Percentiles rank a stretch among this genome's conserved stretches.
phyloP scores from a whole-genome alignment of 2,113 vertebrate species.

The Empidonax alnorum region DNA sequence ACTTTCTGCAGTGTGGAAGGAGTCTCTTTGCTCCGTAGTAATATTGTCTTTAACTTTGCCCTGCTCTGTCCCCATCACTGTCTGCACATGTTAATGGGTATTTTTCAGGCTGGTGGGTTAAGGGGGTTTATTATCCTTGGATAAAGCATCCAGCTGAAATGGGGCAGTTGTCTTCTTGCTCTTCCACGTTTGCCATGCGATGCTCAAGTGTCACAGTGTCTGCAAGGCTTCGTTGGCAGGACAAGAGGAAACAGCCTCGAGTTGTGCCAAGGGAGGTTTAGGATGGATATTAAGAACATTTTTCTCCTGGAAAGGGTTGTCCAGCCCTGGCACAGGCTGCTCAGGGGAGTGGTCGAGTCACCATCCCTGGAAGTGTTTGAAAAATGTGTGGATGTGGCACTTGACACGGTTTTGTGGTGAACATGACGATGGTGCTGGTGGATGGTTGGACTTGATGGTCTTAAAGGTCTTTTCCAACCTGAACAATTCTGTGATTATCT shows the following conservation, averaged over 20 bases:
- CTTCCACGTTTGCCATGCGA: rapidly evolving
- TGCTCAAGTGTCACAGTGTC: neutral
- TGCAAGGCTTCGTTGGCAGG: neutral
- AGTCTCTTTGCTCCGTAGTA: neutral
- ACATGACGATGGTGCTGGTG: neutral
- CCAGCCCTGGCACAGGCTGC: neutral
- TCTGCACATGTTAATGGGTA: rapidly evolving
- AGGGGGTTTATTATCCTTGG: neutral
- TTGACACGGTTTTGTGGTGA: neutral
- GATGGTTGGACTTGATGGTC: neutral
- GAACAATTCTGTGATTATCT: neutral
- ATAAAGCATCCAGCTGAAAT: neutral
- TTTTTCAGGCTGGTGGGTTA: neutral
- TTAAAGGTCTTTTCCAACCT: neutral
- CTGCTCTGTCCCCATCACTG: neutral
- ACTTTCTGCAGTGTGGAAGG: neutral
- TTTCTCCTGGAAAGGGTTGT: neutral
- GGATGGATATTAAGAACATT: neutral
- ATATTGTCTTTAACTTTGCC: neutral
- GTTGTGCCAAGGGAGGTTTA: neutral
- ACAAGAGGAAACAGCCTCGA: neutral
- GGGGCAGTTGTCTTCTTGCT: neutral
- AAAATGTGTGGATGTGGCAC: neutral
- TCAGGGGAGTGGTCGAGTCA: neutral
- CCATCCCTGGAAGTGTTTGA: neutral